Evolutionary conservation across 2,888 invertebrate species (phyloP).

Genomic region (Dryobota labecula): DNA sequence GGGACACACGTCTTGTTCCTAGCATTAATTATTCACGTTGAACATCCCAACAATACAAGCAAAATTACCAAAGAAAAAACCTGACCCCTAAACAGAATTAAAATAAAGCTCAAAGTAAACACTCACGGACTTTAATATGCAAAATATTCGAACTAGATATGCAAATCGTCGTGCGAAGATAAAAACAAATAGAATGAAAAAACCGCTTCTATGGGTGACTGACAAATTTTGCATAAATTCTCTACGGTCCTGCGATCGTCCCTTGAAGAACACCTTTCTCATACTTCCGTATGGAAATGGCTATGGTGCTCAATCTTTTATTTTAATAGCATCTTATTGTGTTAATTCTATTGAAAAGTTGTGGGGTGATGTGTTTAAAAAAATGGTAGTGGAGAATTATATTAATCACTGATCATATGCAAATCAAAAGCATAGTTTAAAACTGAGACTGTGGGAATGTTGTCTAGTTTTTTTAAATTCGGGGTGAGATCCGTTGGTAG

Average conservation of each 20-base stretch:
- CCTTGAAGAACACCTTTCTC: conserved; percentile 85
- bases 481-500: conserved; percentile 70
- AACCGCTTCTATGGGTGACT: conserved; percentile 86
- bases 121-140: conserved; percentile 86
- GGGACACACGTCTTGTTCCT: conserved; percentile 87
- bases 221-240: conserved; percentile 87
- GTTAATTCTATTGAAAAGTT: conserved; percentile 81
- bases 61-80: conserved; percentile 83
- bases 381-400: conserved; percentile 79
- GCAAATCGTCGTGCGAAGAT: conserved; percentile 90
- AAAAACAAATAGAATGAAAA: conserved; percentile 88
- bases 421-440: conserved; percentile 76
- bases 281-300: conserved; percentile 88
- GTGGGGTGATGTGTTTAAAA: conserved; percentile 81
- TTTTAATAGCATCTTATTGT: conserved; percentile 90
- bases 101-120: conserved; percentile 88
- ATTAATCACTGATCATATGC: conserved; percentile 87
- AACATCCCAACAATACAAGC: conserved; percentile 82
- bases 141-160: conserved; percentile 88
- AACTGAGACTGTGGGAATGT: conserved; percentile 82
- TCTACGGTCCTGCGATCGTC: conserved; percentile 75
- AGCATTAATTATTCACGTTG: conserved; percentile 85
- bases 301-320: conserved; percentile 88
- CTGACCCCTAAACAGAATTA: conserved; percentile 86
- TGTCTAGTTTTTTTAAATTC: conserved; percentile 71